Base-by-base conservation (phyloP, 2,888 invertebrate genomes). In the Nomada ruficornis region DNA sequence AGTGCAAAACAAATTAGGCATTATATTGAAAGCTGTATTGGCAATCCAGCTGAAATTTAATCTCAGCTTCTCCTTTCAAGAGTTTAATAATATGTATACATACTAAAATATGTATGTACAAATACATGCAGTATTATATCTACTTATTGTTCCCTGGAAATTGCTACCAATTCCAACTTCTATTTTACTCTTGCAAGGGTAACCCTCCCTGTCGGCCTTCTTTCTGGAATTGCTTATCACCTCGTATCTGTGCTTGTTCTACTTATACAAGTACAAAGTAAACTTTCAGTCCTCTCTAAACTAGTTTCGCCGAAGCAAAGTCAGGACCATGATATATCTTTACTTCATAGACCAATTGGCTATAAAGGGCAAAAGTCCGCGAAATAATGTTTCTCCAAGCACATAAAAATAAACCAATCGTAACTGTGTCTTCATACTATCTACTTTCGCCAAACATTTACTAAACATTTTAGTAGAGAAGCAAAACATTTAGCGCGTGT, bases 171-270 rank as follows among this genome's bases (percentile, higher is more conserved):
- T 50, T 5, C 26, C 23, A 74, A 78, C 42, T 64, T n/a, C 55
- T 7, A 42, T n/a, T 52, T 69, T 26, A 60, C 62, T 26, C 50
- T 64, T 44, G 4, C 57, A 29, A 70, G 15, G 64, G 44, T 20
- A 44, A 23, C n/a, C 42, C 20, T 42, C 23, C 26, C 50, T 63
- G 36, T 7, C 36, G 0, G 36, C 63, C 63, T 72, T 68, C 63
- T 80, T 67, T 65, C 52, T n/a, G 9, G 47, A 54, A 62, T 57
- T 68, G 63, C 57, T 73, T 73, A 73, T 77, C 67, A 44, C 69
- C 15, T 55, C 50, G 64, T 77, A 71, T 77, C 59, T 65, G 71
- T 54, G 59, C 23, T 52, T 59, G 63, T 44, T 42, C 47, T 42
- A 60, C 60, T 63, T 71, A 23, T 13, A 20, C 47, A 47, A 62